Base-by-base conservation (phyloP, 2,113 vertebrate genomes). In the Mesembrinibis cayennensis region DNA sequence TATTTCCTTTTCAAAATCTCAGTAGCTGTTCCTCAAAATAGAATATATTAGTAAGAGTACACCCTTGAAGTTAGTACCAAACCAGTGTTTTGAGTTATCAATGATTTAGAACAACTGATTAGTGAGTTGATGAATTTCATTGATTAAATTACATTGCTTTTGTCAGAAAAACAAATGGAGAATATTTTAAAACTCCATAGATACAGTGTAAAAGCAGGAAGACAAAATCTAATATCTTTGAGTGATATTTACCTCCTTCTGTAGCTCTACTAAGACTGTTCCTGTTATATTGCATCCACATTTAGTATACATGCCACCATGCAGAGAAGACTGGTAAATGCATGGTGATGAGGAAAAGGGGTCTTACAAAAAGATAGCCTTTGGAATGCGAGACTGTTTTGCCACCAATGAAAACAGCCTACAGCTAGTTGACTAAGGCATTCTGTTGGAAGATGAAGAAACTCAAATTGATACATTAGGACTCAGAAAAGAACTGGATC, bases 271-370 rank as follows among this genome's bases (percentile, higher is more conserved):
- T 29, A 53, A 38, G 29, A 14, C 6, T 6, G 40, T 10, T 56
- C 23, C 27, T 50, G 18, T 3, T 13, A 7, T 4, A 18, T 0
- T 7, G 13, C 17, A 50, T 7, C 5, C 52, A 42, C 18, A 2
- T 5, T 16, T 5, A 26, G 36, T 3, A 47, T 4, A 27, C 38
- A 12, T 0, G 3, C 4, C 59, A 49, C 26, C 1, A 0, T 4
- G 17, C 71, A 38, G 29, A 19, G 13, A 36, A 40, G 21, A 27
- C 14, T 10, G 29, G 10, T 0, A 7, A 73, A 38, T 9, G 5
- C 34, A 25, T 0, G 0, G 18, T 1, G 40, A 25, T 4, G 12
- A 52, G 13, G 22, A 59, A 55, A 50, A 4, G 0, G 1, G n/a
- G 4, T 9, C 58, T 30, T 21, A 23, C 8, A 6, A 65, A 49